Base-by-base conservation (phyloP, 2,113 vertebrate genomes). In the Pachycephala philippinensis region DNA sequence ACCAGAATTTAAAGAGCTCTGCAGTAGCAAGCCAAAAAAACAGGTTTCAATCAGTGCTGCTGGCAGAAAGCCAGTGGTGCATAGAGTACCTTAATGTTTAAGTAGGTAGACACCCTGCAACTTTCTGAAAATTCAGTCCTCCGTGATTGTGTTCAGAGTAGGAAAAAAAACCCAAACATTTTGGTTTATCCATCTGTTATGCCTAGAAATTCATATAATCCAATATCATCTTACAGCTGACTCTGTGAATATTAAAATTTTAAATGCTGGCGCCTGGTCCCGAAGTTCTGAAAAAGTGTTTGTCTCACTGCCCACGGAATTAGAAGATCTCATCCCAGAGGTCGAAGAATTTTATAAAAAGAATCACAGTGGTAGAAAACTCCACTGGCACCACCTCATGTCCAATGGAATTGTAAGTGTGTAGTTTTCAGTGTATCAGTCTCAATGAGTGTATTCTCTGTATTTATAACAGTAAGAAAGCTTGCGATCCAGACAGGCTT, bases 311-410 rank as follows among this genome's bases (percentile, higher is more conserved):
- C 99, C 99, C 56, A 99, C 99, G 56, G 99, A 99, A 95, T 97
- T 99, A 93, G 99, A 99, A 93, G 99, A 99, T 92, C 98, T 99
- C 86, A 99, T 99, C 96, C 99, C 99, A 17, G 99, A 99, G 98
- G 99, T 99, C 18, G 99, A 99, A 97, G 99, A 99, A 91, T 99
- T 99, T 95, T 99, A 99, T 95, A 99, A 99, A 98, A 99, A 99
- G 98, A 99, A 99, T 97, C 99, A 99, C 97, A 99, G 99, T 52
- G 99, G 99, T 96, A 98, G 99, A 97, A 99, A 99, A 95, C 98
- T 99, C 50, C 99, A 99, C 97, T 99, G 99, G 99, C 99, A 99
- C 88, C 99, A 99, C 96, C 99, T 99, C 94, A 99, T 99, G 99
- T 99, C 99, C 90, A 99, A 99, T 79, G 99, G 99, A 98, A 99